Base-by-base conservation (phyloP, 1,140 invertebrate species). In the Papilio xuthus region DNA sequence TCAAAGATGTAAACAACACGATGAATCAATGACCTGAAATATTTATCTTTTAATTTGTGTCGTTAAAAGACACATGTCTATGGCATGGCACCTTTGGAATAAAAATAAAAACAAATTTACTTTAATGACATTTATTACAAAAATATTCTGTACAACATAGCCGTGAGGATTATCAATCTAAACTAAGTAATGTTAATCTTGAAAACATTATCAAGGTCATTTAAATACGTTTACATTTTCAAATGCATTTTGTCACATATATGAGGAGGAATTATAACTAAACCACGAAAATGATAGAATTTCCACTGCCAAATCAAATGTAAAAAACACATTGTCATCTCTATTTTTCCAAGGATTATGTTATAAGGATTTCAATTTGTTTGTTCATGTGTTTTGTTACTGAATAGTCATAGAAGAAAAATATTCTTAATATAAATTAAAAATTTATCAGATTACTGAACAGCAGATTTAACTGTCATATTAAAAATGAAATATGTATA, bases 91-190 rank as follows among this genome's bases (percentile, higher is more conserved):
- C n/a, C n/a, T n/a, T 41, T 41, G 9, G 41, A 41, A 41, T 26
- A n/a, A 10, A n/a, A 77, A 67, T 12, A 37, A 77, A 77, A 50
- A 70, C 42, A 50, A 10, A 10, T 67, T 28, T 47, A 50, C 20
- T 76, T n/a, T 53, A 12, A 53, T 67, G 4, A 70, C 42, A 50
- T 79, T 79, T 79, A 79, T 79, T 79, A 76, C 28, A 76, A 79
- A 79, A 79, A 79, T 79, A 79, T 1, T 72, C 70, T 72, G 70
- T 72, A 79, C 72, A 79, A 74, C 53, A 76, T 76, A 70, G 47
- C 60, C 41, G 10, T 72, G 20, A 72, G 41, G 41, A 72, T 44
- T 72, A 72, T 72, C 12, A 44, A 72, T 44, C n/a, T 44, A 71
- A 42, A 42, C 37, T 71, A 69, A 32, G 37, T 26, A 18, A 15